Base-by-base conservation (phyloP, 37 sponge, comb jelly and placozoan genomes). In the Chondrilla cf. caribensis region DNA sequence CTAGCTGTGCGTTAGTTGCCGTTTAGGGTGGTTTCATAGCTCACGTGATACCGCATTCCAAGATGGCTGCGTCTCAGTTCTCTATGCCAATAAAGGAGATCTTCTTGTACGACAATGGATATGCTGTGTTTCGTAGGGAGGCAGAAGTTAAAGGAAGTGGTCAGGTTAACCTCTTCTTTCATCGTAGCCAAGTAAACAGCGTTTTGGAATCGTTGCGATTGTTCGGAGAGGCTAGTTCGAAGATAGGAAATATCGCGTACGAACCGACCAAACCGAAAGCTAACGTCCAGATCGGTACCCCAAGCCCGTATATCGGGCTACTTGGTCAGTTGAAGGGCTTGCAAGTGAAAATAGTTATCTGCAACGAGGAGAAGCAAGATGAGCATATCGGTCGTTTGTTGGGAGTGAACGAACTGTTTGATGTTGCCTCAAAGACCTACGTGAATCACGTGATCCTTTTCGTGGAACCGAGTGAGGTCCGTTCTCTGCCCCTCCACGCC, bases 241-340 rank as follows among this genome's bases (percentile, higher is more conserved):
- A 86, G 31, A 82, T 95, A 22, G 95, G 95, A 5, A 95, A 95
- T 78, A 95, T 95, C 44, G 88, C 95, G 33, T 95, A 95, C 85
- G 95, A 95, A 79, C 77, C 90, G 2, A 95, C 89, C 8, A 84
- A 86, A 31, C 95, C 95, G 2, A 58, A 58, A 25, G 85, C 95
- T 8, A 87, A 77, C 77, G 72, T 92, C 36, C 24, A 79, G n/a
- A 77, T 95, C 25, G 42, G 47, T 14, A 35, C 40, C 1, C 21
- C 32, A 11, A 55, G 84, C 18, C 93, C 93, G 9, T 72, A 91
- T 0, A 65, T 87, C 11, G 79, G 70, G 18, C 72, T 95, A 77
- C 33, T 92, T 7, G 78, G 43, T 11, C 83, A 84, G 4, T 78
- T 90, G 26, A 73, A 79, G 24, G 90, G 90, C 0, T 70, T 58